phyloP scores from a whole-genome alignment of 2,888 invertebrate genomes.

The Andrena flavipes region DNA sequence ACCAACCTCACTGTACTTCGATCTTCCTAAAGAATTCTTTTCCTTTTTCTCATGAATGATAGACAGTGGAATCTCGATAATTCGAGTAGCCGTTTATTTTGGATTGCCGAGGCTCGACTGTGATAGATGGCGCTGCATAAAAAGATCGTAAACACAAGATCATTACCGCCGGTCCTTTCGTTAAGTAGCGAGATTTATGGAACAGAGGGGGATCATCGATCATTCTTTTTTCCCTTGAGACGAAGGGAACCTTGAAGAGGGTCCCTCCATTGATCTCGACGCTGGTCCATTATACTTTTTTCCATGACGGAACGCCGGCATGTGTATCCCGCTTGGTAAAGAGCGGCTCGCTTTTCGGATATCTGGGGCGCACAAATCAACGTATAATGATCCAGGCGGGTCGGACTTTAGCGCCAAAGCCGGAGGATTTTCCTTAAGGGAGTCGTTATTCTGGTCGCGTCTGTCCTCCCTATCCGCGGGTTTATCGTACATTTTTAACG shows the following conservation, averaged over 20 bases:
- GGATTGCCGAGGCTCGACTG: no score
- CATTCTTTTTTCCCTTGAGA: not conserved
- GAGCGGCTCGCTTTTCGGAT: slow-evolving; percentile 32
- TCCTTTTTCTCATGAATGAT: no score
- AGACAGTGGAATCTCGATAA: no score
- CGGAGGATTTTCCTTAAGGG: slow-evolving; percentile 34
- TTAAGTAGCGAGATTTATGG: not conserved
- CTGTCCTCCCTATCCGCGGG: not conserved
- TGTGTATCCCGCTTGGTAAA: slow-evolving; percentile 42
- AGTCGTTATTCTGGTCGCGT: slow-evolving; percentile 41
- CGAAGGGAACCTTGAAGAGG: not conserved
- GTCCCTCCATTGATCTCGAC: not conserved
- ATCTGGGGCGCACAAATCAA: slow-evolving; percentile 59
- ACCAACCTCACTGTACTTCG: no score
- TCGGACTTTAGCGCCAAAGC: slow-evolving; percentile 35
- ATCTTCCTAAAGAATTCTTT: no score
- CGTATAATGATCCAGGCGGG: slow-evolving; percentile 48
- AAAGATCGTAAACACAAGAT: not conserved
- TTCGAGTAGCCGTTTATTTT: no score
- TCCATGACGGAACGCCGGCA: slow-evolving; percentile 8
- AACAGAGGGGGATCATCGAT: slow-evolving; percentile 1
- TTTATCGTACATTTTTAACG: slow-evolving; percentile 19
- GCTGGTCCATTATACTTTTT: slow-evolving; percentile 28
- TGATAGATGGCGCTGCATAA: not conserved
- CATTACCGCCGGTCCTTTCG: not conserved